Base-by-base conservation (phyloP, 2,113 vertebrate genomes). In the Accipiter cooperii region DNA sequence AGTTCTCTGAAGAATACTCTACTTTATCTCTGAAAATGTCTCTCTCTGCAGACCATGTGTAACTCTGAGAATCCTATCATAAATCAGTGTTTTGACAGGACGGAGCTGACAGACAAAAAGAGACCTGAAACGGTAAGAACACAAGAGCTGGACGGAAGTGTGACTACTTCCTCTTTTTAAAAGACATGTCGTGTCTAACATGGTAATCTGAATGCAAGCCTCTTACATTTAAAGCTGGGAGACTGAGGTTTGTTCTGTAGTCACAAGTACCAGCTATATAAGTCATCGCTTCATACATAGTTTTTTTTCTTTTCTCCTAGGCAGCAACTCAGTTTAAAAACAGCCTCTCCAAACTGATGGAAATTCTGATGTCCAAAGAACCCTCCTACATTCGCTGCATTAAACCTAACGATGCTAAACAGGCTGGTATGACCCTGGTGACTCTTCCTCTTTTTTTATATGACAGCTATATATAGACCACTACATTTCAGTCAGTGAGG, bases 321-420 rank as follows among this genome's bases (percentile, higher is more conserved):
- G 99, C 99, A 51, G 99, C 99, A 90, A 99, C 99, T 38, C 99
- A 99, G 98, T 99, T 99, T 98, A 99, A 99, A 97, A 98, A 98
- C 97, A 99, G 99, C 92, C 98, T 99, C 92, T 97, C 99, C 46
- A 99, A 99, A 89, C 98, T 99, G 54, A 99, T 99, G 98, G 99
- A 99, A 97, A 99, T 99, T 93, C 98, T 99, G 68, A 99, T 99
- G 99, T 99, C 99, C 57, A 99, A 99, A 98, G 99, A 99, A 34
- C 99, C 99, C 4, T 99, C 99, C 21, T 99, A 99, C 63, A 97
- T 99, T 49, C 99, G 99, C 84, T 99, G 99, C 98, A 99, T 99
- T 95, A 99, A 99, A 94, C 99, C 99, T 20, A 99, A 99, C 26
- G 99, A 99, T 87, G 98, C 99, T 66, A 99, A 99, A 78, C 99